Base-by-base conservation (phyloP, 2,797 vertebrate genomes). In the Pterois miles region DNA sequence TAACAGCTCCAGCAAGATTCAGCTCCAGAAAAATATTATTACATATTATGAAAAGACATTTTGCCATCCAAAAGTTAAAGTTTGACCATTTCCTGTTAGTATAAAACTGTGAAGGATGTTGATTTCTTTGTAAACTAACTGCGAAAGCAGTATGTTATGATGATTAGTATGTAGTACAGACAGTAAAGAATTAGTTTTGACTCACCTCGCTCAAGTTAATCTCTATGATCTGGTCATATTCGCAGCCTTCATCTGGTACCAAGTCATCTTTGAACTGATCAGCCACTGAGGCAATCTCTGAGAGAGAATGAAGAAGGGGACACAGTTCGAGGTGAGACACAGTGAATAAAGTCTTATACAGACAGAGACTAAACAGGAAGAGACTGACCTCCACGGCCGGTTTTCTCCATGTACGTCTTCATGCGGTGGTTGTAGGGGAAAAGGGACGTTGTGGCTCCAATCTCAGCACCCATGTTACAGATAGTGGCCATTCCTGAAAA, bases 381-480 rank as follows among this genome's bases (percentile, higher is more conserved):
- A 43, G 10, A 82, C 96, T 89, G 76, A 98, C 98, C 97, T 89
- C 82, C 88, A 50, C 98, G 93, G 57, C 97, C 96, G 0, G 98
- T 99, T 92, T 98, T 98, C 76, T 93, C 90, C 91, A 99, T 80
- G 83, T 98, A 99, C 5, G 94, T 97, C 90, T 86, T 97, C 98
- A 99, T 99, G 56, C 98, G 96, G 79, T 96, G 93, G 18, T 97
- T 98, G 87, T 97, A 99, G 2, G 98, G 98, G 83, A 99, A 99
- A 57, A 99, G 70, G 0, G 98, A 99, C 0, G 98, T 99, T 20
- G 98, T 99, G 71, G 98, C 98, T 81, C 98, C 98, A 0, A 99
- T 99, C 86, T 99, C 98, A 79, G 98, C 98, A 0, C 98, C 98
- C 98, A 99, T 99, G 90, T 99, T 99, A 89, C 98, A 99, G 91